Evolutionary conservation across 2,113 vertebrate genomes (phyloP).

Genomic region (Alligator sinensis): DNA sequence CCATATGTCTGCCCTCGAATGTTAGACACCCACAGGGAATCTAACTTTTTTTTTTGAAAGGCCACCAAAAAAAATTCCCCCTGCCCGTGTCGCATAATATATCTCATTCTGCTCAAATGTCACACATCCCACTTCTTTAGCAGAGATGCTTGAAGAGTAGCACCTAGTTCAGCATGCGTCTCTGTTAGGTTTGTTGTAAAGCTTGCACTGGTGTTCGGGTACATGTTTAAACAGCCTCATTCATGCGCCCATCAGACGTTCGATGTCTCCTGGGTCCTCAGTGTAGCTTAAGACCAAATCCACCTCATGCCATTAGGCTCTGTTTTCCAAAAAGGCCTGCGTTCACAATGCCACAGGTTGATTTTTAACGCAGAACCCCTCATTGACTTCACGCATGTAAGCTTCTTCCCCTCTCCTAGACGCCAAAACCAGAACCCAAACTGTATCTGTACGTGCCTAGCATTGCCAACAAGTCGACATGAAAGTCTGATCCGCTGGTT

Average conservation of each 20-base stretch:
- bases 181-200: neutral
- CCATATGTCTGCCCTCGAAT: too few species aligned
- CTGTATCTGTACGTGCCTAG: neutral
- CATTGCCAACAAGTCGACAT: neutral
- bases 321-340: neutral
- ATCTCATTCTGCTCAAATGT: neutral
- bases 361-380: accelerated
- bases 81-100: neutral
- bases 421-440: neutral
- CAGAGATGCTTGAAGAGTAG: neutral
- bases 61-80: accelerated
- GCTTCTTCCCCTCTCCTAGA: accelerated
- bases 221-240: neutral
- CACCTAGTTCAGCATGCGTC: too few species aligned
- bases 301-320: neutral
- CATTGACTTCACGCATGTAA: accelerated
- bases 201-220: neutral
- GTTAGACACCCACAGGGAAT: too few species aligned
- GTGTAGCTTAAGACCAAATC: neutral
- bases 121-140: accelerated
- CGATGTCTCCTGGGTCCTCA: neutral
- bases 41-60: neutral
- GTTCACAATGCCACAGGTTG: neutral
- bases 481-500: neutral
- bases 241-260: accelerated